Percentiles rank a stretch among this genome's conserved stretches.
Evolutionary conservation across 2,113 vertebrate species (phyloP).

Genomic region (Buteo buteo): DNA sequence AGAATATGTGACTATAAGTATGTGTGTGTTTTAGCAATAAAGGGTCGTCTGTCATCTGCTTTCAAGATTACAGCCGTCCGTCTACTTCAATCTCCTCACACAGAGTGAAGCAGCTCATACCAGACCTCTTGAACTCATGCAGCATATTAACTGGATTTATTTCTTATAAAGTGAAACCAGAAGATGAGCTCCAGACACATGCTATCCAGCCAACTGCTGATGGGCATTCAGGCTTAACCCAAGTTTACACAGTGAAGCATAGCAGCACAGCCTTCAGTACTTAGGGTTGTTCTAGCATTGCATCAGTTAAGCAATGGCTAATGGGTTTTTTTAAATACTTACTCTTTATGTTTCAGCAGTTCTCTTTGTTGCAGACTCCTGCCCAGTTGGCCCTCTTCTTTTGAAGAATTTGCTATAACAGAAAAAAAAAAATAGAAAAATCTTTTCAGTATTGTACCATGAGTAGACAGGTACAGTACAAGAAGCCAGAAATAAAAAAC

Average conservation of each 20-base stretch:
- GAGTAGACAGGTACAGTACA: background rate
- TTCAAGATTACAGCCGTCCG: too few relatives aligned
- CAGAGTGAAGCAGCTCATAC: too few relatives aligned
- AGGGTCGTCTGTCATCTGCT: too few relatives aligned
- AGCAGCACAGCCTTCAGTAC: background rate
- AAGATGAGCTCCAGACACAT: too few relatives aligned
- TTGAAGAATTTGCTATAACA: background rate
- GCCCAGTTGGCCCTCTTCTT: background rate
- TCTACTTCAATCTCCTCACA: too few relatives aligned
- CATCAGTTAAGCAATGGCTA: background rate
- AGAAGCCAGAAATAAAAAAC: background rate
- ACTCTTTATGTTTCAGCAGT: conserved; percentile 2
- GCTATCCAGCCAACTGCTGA: too few relatives aligned
- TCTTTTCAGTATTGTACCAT: background rate
- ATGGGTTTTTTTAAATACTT: background rate
- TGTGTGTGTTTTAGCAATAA: too few relatives aligned
- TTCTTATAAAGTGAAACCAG: too few relatives aligned
- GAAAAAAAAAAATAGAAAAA: background rate
- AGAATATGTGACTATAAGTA: too few relatives aligned
- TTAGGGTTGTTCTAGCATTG: background rate
- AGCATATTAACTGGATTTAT: too few relatives aligned
- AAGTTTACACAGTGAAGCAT: background rate
- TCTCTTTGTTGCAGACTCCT: background rate
- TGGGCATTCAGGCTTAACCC: background rate
- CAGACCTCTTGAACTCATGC: too few relatives aligned